phyloP scores from a whole-genome alignment of 1,140 invertebrate genomes.

The Artemia franciscana region DNA sequence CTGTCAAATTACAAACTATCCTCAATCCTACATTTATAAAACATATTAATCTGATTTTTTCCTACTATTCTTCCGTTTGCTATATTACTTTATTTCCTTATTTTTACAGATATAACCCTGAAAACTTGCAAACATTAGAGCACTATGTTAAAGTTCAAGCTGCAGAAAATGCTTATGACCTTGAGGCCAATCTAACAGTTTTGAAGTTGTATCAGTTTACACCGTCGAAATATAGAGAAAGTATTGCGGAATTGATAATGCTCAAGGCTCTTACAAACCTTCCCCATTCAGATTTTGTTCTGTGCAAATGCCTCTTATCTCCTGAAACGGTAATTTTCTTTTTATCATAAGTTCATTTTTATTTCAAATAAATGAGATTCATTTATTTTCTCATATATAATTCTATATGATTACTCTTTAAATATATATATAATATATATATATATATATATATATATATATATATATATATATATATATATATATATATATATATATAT shows the following conservation, averaged over 20 bases:
- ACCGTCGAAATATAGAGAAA: slow-evolving; percentile 58
- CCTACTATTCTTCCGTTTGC: slow-evolving; percentile 4
- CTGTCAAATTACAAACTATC: slow-evolving; percentile 3
- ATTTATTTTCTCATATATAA: too few relatives aligned
- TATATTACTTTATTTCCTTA: slow-evolving; percentile 1
- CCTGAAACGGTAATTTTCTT: slow-evolving; percentile 45
- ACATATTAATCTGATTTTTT: background rate
- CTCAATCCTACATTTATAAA: slow-evolving; percentile 5
- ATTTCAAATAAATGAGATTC: too few relatives aligned
- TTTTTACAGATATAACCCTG: slow-evolving; percentile 64
- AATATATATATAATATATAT: too few relatives aligned
- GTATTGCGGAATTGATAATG: slow-evolving; percentile 60
- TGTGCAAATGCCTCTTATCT: slow-evolving; percentile 82
- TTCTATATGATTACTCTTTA: too few relatives aligned
- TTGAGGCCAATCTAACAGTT: slow-evolving; percentile 86
- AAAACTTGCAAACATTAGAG: slow-evolving; percentile 67
- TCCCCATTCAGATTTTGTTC: slow-evolving; percentile 84
- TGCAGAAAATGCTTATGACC: slow-evolving; percentile 75
- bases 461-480: too few relatives aligned
- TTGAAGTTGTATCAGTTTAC: slow-evolving; percentile 80
- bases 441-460: too few relatives aligned
- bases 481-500: too few relatives aligned
- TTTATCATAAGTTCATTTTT: too few relatives aligned
- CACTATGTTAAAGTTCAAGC: slow-evolving; percentile 80
- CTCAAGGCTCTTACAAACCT: slow-evolving; percentile 86